These are phyloP conservation scores for Amaurobius ferox DNA, from an alignment of 2,888 invertebrate genomes.

Conservation along the genomic window DNA sequence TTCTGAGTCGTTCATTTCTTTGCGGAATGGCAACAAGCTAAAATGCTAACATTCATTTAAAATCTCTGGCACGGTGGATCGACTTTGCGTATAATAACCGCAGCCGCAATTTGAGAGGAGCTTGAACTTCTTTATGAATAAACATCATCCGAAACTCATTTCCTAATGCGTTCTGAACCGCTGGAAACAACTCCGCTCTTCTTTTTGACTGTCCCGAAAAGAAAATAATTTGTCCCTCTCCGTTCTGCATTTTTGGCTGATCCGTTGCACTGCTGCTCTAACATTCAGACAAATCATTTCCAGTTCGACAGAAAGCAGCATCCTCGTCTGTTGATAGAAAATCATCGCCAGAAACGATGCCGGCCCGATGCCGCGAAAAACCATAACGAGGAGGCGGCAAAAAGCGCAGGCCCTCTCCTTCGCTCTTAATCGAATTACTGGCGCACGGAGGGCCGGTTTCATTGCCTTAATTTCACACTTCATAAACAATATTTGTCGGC, in stretches of 20 bases:
- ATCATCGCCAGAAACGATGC: neutral
- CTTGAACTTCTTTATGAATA: too few species aligned
- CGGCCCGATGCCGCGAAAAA: neutral
- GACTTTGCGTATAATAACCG: too few species aligned
- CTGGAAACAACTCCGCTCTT: too few species aligned
- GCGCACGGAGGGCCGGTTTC: slow-evolving; percentile 63
- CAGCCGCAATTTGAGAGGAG: too few species aligned
- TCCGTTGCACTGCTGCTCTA: neutral
- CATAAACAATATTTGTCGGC: slow-evolving; percentile 73
- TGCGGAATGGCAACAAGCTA: too few species aligned
- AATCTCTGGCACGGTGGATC: too few species aligned
- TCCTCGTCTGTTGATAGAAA: neutral
- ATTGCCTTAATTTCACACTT: slow-evolving; percentile 73
- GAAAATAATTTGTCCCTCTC: neutral
- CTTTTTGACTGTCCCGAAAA: too few species aligned
- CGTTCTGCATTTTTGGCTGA: neutral
- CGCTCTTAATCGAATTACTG: slow-evolving; percentile 69
- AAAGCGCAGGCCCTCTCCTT: neutral
- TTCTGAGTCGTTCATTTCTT: too few species aligned
- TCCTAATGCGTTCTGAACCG: too few species aligned
- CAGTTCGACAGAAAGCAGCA: neutral
- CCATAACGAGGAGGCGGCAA: neutral
- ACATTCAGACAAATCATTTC: slow-evolving; percentile 3
- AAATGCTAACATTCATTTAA: too few species aligned
- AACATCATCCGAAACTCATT: too few species aligned